Percentiles rank a stretch among this genome's conserved stretches.
phyloP scores from a whole-genome alignment of 1,140 invertebrate species.

The Drosophila sturtevanti region DNA sequence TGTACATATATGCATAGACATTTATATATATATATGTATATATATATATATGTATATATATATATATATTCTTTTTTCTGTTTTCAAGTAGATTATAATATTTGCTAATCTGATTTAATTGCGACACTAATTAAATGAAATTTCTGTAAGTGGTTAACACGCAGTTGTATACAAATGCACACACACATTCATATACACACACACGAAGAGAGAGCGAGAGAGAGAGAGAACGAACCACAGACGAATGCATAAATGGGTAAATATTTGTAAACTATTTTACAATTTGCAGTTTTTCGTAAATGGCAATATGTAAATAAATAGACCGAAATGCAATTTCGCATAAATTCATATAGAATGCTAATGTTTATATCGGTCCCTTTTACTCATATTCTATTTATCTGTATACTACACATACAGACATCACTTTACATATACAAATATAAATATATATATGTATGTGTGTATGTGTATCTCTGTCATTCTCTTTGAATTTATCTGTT shows the following conservation, averaged over 20 bases:
- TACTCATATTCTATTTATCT: neutral
- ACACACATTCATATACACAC: conserved; percentile 8
- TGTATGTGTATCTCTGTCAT: neutral
- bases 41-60: neutral
- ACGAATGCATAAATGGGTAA: conserved; percentile 14
- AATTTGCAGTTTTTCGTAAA: conserved; percentile 8
- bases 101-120: conserved; percentile 19
- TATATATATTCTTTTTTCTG: neutral
- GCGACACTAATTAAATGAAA: conserved; percentile 64
- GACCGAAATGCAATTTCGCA: conserved; percentile 18
- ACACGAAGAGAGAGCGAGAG: conserved; percentile 10
- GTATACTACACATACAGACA: too few relatives aligned
- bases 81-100: conserved; percentile 37
- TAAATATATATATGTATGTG: too few relatives aligned
- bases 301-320: conserved; percentile 14
- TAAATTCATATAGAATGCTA: conserved; percentile 27
- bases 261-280: conserved; percentile 37
- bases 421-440: too few relatives aligned
- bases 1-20: too few relatives aligned
- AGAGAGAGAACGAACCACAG: too few relatives aligned
- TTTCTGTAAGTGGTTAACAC: conserved; percentile 57
- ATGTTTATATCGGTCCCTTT: conserved; percentile 4
- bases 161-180: conserved; percentile 20
- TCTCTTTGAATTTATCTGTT: conserved; percentile 30
- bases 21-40: too few relatives aligned